Evolutionary conservation across 2,797 vertebrate species (phyloP).

Genomic region (Gadopsis marmoratus): DNA sequence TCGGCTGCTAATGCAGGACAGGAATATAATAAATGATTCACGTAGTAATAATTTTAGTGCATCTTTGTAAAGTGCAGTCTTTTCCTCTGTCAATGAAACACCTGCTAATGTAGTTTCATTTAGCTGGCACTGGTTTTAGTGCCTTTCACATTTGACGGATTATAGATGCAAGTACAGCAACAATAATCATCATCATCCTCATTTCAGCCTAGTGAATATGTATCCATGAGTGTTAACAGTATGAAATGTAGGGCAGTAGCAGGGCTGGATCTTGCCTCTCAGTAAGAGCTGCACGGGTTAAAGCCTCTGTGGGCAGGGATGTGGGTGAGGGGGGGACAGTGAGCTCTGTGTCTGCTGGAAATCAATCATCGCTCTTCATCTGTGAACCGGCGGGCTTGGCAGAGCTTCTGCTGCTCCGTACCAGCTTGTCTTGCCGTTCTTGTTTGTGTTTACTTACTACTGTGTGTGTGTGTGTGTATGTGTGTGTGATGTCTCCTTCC

Average conservation of each 20-base stretch:
- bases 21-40: constrained; percentile 38
- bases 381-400: constrained; percentile 70
- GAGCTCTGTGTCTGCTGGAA: constrained; percentile 77
- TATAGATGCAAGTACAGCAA: neutral
- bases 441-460: constrained; percentile 62
- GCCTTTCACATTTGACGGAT: constrained; percentile 14
- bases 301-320: constrained; percentile 62
- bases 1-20: constrained; percentile 10
- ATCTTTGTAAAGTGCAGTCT: neutral
- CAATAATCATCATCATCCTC: neutral
- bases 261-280: constrained; percentile 62
- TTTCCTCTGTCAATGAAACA: neutral
- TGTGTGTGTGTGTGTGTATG: constrained; percentile 15
- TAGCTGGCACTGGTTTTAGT: neutral
- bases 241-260: constrained; percentile 78
- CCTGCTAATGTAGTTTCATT: neutral
- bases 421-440: constrained; percentile 76
- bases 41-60: constrained; percentile 20
- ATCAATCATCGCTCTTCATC: constrained; percentile 81
- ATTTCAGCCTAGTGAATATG: constrained; percentile 30
- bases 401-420: constrained; percentile 73
- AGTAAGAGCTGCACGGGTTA: constrained; percentile 73
- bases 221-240: constrained; percentile 26
- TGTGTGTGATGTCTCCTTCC: constrained; percentile 45
- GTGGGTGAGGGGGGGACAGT: constrained; percentile 62